Percentiles rank a stretch among this genome's conserved stretches.
Conservation (phyloP, 1,140 invertebrate genomes). For the Drosophila sucinea region DNA sequence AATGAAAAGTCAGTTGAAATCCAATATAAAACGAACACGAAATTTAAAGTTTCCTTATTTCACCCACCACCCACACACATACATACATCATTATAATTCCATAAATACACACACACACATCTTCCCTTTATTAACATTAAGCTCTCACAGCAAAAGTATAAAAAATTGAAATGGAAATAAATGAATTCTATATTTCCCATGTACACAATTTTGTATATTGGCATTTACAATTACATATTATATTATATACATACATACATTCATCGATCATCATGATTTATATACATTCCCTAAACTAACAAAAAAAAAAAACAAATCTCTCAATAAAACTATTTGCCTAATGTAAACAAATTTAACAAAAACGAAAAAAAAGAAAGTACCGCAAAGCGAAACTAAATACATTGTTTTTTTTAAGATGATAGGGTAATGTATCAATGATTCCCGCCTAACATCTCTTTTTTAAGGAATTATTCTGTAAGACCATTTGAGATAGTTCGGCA, state of each 20-base stretch:
- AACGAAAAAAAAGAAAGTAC: background rate
- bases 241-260: conserved; percentile 9
- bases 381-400: background rate
- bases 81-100: background rate
- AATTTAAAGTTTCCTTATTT: conserved; percentile 7
- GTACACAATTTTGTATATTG: conserved; percentile 6
- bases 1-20: background rate
- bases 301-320: background rate
- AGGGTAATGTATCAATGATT: too few relatives aligned
- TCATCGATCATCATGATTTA: conserved; percentile 6
- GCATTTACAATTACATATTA: conserved; percentile 7
- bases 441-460: too few relatives aligned
- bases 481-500: too few relatives aligned
- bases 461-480: too few relatives aligned
- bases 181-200: conserved; percentile 1
- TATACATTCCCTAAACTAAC: conserved; percentile 8
- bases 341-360: conserved; percentile 12
- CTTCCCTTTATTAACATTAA: background rate
- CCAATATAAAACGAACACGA: background rate
- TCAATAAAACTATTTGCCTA: conserved; percentile 13
- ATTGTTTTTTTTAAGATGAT: background rate
- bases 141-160: background rate
- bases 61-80: background rate
- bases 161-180: conserved; percentile 2
- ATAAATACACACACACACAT: background rate